phyloP scores from a whole-genome alignment of 2,888 invertebrate genomes.

The Gortyna flavago region DNA sequence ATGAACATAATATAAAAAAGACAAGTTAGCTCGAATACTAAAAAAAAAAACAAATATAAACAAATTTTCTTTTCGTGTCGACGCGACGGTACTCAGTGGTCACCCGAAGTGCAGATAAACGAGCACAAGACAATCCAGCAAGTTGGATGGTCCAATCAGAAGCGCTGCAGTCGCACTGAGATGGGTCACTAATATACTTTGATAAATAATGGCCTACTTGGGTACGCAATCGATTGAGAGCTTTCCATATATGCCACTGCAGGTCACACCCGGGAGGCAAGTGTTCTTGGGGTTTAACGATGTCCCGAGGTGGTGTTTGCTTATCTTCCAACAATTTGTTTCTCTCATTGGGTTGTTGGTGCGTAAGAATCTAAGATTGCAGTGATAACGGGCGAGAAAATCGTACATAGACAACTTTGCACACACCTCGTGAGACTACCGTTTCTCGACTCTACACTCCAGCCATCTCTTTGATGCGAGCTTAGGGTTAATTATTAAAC shows the following conservation, averaged over 20 bases:
- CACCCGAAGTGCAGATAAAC: too few species aligned
- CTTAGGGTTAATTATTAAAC: conserved; percentile 35
- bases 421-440: conserved; percentile 9
- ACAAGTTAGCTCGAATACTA: neutral
- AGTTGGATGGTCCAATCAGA: too few species aligned
- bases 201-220: too few species aligned
- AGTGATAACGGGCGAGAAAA: neutral
- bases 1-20: neutral
- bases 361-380: neutral
- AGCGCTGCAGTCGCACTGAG: too few species aligned
- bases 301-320: neutral
- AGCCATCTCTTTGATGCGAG: conserved; percentile 33
- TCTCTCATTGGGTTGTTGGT: neutral
- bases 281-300: neutral
- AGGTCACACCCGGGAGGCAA: neutral
- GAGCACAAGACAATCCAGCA: too few species aligned
- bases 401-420: neutral
- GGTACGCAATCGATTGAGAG: neutral
- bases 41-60: neutral
- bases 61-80: neutral
- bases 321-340: neutral
- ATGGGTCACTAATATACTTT: too few species aligned
- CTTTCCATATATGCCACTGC: neutral
- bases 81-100: neutral
- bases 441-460: neutral